Evolutionary conservation across 1,140 invertebrate genomes (phyloP).

Genomic region (Steinernema feltiae): DNA sequence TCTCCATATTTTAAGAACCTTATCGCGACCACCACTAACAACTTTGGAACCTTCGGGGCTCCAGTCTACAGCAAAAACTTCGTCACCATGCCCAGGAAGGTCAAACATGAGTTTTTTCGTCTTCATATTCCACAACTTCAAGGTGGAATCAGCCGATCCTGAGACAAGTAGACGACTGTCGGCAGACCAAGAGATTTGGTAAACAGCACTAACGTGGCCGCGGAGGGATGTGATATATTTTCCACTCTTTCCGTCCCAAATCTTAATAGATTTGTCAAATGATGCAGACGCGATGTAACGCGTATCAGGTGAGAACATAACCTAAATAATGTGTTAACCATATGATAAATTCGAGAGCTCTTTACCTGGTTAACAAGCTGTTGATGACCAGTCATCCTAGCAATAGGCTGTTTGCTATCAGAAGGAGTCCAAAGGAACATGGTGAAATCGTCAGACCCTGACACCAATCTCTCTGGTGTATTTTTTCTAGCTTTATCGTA

Average conservation of each 20-base stretch:
- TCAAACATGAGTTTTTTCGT: constrained; percentile 81
- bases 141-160: constrained; percentile 91
- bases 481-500: constrained; percentile 61
- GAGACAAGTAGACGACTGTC: constrained; percentile 89
- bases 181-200: constrained; percentile 92
- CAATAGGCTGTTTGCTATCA: constrained; percentile 74
- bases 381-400: constrained; percentile 91
- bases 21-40: constrained; percentile 96
- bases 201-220: constrained; percentile 93
- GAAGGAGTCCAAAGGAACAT: constrained; percentile 92
- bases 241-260: constrained; percentile 87
- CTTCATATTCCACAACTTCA: constrained; percentile 87
- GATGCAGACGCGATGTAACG: constrained; percentile 89
- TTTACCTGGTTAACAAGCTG: constrained; percentile 65
- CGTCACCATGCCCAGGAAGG: constrained; percentile 96
- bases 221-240: constrained; percentile 77
- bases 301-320: constrained; percentile 92
- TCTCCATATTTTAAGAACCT: constrained; percentile 81
- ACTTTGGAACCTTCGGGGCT: constrained; percentile 88
- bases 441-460: constrained; percentile 96
- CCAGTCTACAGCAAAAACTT: constrained; percentile 98
- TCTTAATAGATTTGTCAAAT: constrained; percentile 94
- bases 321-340: constrained; percentile 69
- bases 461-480: constrained; percentile 74
- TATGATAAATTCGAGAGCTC: neutral